Evolutionary conservation across 1,140 invertebrate species (phyloP), one percentile per base, ranked within the genome.

Genomic region (Trichoplusia ni): DNA sequence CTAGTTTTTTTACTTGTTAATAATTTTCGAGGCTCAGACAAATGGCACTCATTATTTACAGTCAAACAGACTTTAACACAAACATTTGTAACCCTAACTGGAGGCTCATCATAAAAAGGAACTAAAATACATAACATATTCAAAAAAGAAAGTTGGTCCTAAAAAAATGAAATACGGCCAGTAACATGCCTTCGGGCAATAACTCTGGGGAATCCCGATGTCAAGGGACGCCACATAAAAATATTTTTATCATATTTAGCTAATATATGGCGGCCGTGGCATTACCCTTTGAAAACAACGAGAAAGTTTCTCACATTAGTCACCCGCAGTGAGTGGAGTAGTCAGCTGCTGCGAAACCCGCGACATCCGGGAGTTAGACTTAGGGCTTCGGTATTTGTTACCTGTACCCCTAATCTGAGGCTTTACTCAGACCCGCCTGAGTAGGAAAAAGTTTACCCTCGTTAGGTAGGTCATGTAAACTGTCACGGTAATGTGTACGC

Each of bases 271-370:
- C 35, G 21, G 33, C 19, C 51, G 33, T 54, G 51, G 27, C 51
- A 38, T 54, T 54, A 54, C 51, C 51, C 51, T 54, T 54, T 40
- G 8, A 29, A 54, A 38, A 54, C 51, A 38, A 38, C 21, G 19
- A n/a, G 21, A 4, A 54, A 54, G 9, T 54, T 54, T 2, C 29
- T 54, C 35, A 7, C 51, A 54, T 54, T 54, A 54, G 18, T 54
- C 51, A 54, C 35, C 11, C 19, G 16, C 33, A 27, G 21, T 27
- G 9, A 37, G 18, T 37, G 33, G 31, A 2, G 25, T 33, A 25
- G 33, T 27, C n/a, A 25, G 51, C n/a, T 9, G 1, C 11, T n/a
- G n/a, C n/a, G n/a, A n/a, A n/a, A n/a, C n/a, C n/a, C n/a, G n/a
- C n/a, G n/a, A n/a, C n/a, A n/a, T n/a, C n/a, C n/a, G n/a, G n/a